These are phyloP conservation scores for Platycercus adscitus DNA, from an alignment of 2,113 vertebrate genomes.

Conservation along the genomic window DNA sequence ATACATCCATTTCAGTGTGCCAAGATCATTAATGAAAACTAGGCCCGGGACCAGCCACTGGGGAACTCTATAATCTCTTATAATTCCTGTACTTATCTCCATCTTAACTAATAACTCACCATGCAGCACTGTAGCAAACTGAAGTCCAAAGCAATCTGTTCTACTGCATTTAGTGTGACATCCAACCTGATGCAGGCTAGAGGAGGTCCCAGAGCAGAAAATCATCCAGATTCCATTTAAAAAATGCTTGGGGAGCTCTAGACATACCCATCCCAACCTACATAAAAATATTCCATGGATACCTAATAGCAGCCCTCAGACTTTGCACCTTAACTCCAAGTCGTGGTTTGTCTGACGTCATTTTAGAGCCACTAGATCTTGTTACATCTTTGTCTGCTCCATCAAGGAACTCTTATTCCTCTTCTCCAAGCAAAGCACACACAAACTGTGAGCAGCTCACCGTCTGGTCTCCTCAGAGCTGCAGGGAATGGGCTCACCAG, in stretches of 20 bases:
- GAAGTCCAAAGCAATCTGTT: neutral
- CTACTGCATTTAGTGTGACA: neutral
- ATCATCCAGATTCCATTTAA: neutral
- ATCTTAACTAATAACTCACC: slow-evolving; percentile 12
- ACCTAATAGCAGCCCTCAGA: neutral
- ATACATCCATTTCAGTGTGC: neutral
- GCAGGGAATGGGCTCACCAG: neutral
- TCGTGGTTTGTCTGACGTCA: neutral
- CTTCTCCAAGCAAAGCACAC: neutral
- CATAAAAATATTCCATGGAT: neutral
- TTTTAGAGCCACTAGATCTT: neutral
- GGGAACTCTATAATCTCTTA: neutral
- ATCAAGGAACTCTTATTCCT: neutral
- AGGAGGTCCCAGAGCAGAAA: neutral
- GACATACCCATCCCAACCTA: neutral
- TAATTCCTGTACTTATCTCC: neutral
- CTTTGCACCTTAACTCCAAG: neutral
- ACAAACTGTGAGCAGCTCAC: neutral
- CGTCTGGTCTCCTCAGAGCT: neutral
- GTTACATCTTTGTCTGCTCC: neutral
- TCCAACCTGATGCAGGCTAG: neutral
- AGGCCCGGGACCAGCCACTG: neutral
- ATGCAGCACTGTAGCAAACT: neutral
- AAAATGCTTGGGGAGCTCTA: neutral
- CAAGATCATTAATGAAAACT: slow-evolving; percentile 29